Conservation (phyloP, 2,113 vertebrate species). For the Oryzias celebensis region DNA sequence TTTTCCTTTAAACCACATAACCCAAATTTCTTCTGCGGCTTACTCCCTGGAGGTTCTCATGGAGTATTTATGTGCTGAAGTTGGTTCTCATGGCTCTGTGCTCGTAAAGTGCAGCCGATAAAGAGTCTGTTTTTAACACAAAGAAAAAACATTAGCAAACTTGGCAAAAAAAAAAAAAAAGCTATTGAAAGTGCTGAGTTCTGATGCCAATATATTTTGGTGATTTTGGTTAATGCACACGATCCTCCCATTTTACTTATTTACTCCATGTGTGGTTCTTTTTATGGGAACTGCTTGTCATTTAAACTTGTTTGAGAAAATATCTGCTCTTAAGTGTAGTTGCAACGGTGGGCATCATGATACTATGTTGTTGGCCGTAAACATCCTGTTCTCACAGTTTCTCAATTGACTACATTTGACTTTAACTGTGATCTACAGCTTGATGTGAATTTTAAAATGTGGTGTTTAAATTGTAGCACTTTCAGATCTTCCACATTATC, state of each 20-base stretch:
- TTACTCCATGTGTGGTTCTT: constrained; percentile 61
- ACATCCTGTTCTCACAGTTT: constrained; percentile 52
- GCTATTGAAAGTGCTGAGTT: constrained; percentile 52
- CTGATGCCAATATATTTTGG: constrained; percentile 25
- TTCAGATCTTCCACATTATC: constrained; percentile 21
- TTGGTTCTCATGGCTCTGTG: constrained; percentile 55
- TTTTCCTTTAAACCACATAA: neutral
- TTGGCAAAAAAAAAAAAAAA: constrained; percentile 65
- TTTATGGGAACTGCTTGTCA: constrained; percentile 65
- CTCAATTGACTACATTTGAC: constrained; percentile 24
- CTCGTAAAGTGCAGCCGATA: constrained; percentile 61
- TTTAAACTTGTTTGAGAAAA: constrained; percentile 76
- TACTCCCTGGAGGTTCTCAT: constrained; percentile 45
- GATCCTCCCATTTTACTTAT: constrained; percentile 43
- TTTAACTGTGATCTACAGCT: no score
- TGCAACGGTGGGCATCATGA: constrained; percentile 66
- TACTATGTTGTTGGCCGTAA: constrained; percentile 64
- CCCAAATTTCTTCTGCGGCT: constrained; percentile 13
- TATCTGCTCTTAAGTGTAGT: constrained; percentile 71
- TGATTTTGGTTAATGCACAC: constrained; percentile 41
- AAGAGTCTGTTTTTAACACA: constrained; percentile 68
- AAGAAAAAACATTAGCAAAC: constrained; percentile 61
- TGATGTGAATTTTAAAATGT: constrained; percentile 2
- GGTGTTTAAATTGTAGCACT: constrained; percentile 15
- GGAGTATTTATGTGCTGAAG: constrained; percentile 40